Base-by-base conservation (phyloP, 2,888 invertebrate genomes). In the Melitaea athalia region DNA sequence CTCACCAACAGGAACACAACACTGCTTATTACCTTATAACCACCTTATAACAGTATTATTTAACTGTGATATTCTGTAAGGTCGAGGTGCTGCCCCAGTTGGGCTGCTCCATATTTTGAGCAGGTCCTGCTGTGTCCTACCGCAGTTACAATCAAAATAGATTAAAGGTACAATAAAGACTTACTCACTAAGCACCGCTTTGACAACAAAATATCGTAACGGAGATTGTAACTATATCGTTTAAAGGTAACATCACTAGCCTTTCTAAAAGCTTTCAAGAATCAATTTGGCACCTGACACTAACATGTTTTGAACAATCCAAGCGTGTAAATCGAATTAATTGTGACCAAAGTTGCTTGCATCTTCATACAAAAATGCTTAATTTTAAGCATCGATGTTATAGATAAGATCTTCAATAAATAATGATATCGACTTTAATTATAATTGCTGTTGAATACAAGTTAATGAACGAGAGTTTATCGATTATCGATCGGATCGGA, bases 261-360 rank as follows among this genome's bases (percentile, higher is more conserved):
- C 65, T 59, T 53, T 70, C 71, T 68, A 63, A 70, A 63, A 67
- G 59, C 67, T 70, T 64, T 73, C 68, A 73, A 73, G 65, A 72
- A 72, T 68, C 73, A 74, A 76, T 76, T 73, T 71, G 71, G 66
- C 83, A 82, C 81, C 81, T 79, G 77, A 80, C 85, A 85, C 79
- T 81, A 84, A 84, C 87, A 85, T 87, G 89, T 91, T 89, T 89
- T 86, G 87, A 84, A 83, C 86, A 88, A 87, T 82, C 82, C 86
- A 87, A 83, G 90, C 91, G 89, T 91, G 87, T 79, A 88, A 90
- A 91, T 91, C 87, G 88, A 86, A 83, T 89, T 92, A 92, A 92
- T 92, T 90, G 87, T 86, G 69, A 72, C 73, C 71, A 71, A 72
- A 68, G 73, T 45, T 14, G 73, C 79, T 85, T 84, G 85, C 84